These are phyloP conservation scores for Dendrolimus pini DNA, from an alignment of 2,888 invertebrate genomes.

Conservation along the genomic window DNA sequence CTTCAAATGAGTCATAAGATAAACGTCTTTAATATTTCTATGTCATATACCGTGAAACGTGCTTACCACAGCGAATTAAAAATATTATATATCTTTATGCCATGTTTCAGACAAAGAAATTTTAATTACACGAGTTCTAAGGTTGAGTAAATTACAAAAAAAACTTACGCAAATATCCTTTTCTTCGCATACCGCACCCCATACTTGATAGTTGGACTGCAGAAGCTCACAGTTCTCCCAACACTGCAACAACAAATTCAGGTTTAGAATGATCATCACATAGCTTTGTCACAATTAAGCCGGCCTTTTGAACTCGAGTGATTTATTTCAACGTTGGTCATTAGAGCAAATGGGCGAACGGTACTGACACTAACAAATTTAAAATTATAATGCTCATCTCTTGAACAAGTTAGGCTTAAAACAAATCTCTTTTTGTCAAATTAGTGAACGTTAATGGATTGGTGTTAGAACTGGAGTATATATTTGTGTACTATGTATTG, in stretches of 20 bases:
- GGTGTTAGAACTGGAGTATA: background rate
- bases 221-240: slow-evolving; percentile 86
- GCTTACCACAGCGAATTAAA: too few relatives aligned
- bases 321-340: slow-evolving; percentile 35
- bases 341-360: slow-evolving; percentile 36
- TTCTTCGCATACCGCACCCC: slow-evolving; percentile 83
- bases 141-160: slow-evolving; percentile 6
- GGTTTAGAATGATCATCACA: slow-evolving; percentile 26
- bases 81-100: too few relatives aligned
- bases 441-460: slow-evolving; percentile 21
- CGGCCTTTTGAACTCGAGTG: slow-evolving; percentile 34
- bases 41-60: too few relatives aligned
- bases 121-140: background rate
- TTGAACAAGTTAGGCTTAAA: slow-evolving; percentile 25
- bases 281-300: slow-evolving; percentile 36
- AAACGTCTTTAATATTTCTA: too few relatives aligned
- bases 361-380: slow-evolving; percentile 39
- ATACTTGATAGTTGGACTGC: slow-evolving; percentile 83
- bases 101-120: too few relatives aligned
- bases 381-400: slow-evolving; percentile 29
- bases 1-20: too few relatives aligned
- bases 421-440: slow-evolving; percentile 34
- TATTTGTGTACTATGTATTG: slow-evolving; percentile 18
- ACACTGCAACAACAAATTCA: slow-evolving; percentile 78
- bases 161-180: slow-evolving; percentile 84